Percentiles rank a stretch among this genome's conserved stretches.
Conservation (phyloP, 2,113 vertebrate genomes). For the Phylloscopus trochiloides region DNA sequence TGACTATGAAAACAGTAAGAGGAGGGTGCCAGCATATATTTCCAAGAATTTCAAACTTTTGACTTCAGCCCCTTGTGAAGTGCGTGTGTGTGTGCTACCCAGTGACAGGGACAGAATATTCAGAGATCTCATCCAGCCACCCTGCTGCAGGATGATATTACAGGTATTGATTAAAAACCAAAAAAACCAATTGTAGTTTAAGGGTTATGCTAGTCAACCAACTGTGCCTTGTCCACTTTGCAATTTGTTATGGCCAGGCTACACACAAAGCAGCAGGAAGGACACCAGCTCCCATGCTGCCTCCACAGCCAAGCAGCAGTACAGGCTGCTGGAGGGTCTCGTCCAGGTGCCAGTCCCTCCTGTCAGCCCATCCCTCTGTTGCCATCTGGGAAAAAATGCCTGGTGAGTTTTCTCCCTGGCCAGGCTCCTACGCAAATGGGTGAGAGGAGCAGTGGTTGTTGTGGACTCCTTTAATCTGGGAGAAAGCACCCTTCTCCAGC, state of each 20-base stretch:
- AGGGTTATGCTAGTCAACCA: neutral
- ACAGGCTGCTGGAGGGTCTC: neutral
- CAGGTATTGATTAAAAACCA: neutral
- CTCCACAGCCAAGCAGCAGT: neutral
- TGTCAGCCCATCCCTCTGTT: neutral
- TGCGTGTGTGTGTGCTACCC: neutral
- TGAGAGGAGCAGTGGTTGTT: neutral
- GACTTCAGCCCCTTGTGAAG: neutral
- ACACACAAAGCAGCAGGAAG: neutral
- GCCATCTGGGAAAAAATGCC: neutral
- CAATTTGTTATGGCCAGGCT: neutral
- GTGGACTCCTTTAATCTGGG: neutral
- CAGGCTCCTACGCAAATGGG: neutral
- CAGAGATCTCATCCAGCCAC: neutral
- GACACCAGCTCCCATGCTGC: neutral
- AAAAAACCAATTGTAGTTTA: neutral
- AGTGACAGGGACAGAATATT: neutral
- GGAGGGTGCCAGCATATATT: neutral
- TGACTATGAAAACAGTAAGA: neutral
- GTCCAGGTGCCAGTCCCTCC: accelerated
- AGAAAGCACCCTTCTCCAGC: neutral
- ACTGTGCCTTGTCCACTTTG: neutral
- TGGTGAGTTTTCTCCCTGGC: accelerated
- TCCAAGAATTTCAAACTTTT: neutral
- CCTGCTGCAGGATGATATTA: neutral